Conservation (phyloP, 2,888 invertebrate genomes). For the Caenorhabditis becei region DNA sequence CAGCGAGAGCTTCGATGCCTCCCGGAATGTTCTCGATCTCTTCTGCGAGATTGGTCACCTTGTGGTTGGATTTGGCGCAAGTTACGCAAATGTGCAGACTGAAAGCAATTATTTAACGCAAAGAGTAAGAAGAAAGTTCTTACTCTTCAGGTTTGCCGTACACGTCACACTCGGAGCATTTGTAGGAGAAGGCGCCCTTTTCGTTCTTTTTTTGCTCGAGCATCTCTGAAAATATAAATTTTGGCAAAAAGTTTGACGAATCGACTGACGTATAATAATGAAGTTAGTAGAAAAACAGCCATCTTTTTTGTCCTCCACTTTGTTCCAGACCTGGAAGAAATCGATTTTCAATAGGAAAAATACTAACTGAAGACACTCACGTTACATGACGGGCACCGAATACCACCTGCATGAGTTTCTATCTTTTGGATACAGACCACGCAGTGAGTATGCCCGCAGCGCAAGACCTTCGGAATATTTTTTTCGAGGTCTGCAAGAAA, state of each 20-base stretch:
- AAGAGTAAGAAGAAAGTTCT: neutral
- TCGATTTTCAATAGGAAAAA: no score
- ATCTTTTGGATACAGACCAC: neutral
- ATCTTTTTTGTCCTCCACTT: neutral
- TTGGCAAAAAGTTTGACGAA: no score
- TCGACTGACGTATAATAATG: no score
- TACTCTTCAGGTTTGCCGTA: neutral
- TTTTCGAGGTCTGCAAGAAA: neutral
- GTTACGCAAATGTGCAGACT: neutral
- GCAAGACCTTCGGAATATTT: neutral
- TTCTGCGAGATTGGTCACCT: neutral
- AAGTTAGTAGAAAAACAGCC: neutral
- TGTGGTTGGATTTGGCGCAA: neutral
- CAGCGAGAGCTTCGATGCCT: neutral
- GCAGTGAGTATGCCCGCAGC: neutral
- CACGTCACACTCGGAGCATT: neutral
- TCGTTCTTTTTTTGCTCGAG: neutral
- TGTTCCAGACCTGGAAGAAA: no score
- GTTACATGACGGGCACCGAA: neutral
- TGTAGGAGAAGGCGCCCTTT: neutral
- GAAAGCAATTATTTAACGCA: neutral
- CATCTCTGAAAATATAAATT: neutral
- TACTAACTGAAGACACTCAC: neutral
- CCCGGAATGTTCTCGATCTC: neutral
- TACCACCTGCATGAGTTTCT: neutral